These are phyloP conservation scores for Dryoscopus gambensis DNA, from an alignment of 2,113 vertebrate genomes.

Conservation along the genomic window DNA sequence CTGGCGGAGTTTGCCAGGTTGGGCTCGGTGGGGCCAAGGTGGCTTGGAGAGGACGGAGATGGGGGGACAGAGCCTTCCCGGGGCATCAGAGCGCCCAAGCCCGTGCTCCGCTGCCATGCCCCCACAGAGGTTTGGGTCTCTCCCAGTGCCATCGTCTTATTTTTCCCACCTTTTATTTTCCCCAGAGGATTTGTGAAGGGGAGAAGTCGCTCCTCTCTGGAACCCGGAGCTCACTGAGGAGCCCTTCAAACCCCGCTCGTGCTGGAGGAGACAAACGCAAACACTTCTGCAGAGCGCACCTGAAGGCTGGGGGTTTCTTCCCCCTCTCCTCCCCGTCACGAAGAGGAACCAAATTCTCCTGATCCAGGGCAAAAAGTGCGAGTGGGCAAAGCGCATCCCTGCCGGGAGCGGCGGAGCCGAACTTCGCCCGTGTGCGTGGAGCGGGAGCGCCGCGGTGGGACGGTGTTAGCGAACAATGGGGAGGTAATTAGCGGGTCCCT, in stretches of 20 bases:
- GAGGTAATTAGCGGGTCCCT: not conserved
- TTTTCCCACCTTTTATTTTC: not conserved
- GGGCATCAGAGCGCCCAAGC: not conserved
- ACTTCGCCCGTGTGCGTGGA: not conserved
- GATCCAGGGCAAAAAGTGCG: not conserved
- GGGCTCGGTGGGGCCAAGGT: not conserved
- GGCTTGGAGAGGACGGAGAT: not conserved
- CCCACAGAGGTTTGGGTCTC: rapidly evolving
- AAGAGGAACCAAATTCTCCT: not conserved
- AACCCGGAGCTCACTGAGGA: rapidly evolving
- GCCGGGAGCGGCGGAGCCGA: not conserved
- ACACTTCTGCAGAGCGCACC: not conserved
- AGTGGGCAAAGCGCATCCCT: not conserved
- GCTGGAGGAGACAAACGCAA: rapidly evolving
- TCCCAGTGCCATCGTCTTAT: not conserved
- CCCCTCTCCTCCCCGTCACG: not conserved
- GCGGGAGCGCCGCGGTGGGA: rapidly evolving
- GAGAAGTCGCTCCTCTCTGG: not conserved
- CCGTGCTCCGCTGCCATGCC: rapidly evolving
- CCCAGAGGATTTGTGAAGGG: not conserved
- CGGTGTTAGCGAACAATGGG: rapidly evolving
- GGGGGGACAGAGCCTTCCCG: not conserved
- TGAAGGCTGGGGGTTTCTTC: not conserved
- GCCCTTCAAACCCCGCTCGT: rapidly evolving
- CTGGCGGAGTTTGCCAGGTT: not conserved